Base-by-base conservation (phyloP, 2,797 vertebrate genomes). In the Fistularia commersonii region DNA sequence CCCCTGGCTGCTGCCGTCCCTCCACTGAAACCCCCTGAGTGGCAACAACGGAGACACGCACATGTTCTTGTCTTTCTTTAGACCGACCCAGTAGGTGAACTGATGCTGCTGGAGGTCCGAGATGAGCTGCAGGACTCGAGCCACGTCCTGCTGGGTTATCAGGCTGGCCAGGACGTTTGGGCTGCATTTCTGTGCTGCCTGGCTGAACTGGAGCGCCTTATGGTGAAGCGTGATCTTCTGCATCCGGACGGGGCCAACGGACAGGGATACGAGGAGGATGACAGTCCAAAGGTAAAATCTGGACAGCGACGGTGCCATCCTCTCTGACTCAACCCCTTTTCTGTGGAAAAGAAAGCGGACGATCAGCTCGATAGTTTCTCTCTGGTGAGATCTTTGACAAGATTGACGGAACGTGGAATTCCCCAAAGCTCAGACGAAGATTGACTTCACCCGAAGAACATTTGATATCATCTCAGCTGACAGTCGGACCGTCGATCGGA, bases 21-120 rank as follows among this genome's bases (percentile, higher is more conserved):
- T 62, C 95, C 95, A 97, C 41, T 69, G 74, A 73, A 94, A 96
- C 2, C 94, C 94, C 31, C 77, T 85, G 8, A 95, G 83, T 0
- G 88, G 88, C 32, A 64, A 33, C 0, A 34, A 11, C 0, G 3
- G 3, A 2, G 56, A 5, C 7, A 89, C 82, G 38, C 95, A 97
- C 1, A 46, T 0, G 0, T 50, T 37, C 11, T 45, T 76, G 6
- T 38, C 3, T 47, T 79, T 90, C 49, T 55, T 81, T 48, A 96
- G 79, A 3, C 91, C 93, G 4, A 95, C 81, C 93, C 94, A 95
- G 50, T 92, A 84, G 0, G 46, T 6, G 36, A 66, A 34, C 0
- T 48, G 1, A 0, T 31, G 7, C 5, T 6, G 15, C 5, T 6
- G 3, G 0, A 1, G 15, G n/a, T 7, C 0, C 1, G 41, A 39